A percentile compares a stretch with the other conserved stretches of the same genome.
These are phyloP conservation scores for Chlamydotis undulata DNA, from an alignment of 2,113 vertebrate species.

Conservation along the genomic window DNA sequence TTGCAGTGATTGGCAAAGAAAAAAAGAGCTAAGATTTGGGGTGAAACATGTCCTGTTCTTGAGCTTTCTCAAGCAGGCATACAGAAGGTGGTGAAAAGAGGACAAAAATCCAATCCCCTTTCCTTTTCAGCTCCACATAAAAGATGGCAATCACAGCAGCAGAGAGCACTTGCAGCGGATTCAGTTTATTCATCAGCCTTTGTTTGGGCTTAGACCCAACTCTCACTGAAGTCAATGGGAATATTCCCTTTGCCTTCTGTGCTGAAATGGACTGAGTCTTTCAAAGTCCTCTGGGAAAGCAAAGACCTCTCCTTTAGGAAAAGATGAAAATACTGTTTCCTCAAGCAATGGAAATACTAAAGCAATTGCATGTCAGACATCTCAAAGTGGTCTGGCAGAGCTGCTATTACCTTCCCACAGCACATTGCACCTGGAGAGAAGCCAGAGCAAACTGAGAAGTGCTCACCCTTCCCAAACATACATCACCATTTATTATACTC, in stretches of 20 bases:
- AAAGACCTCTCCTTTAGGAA: not conserved
- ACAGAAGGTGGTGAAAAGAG: not conserved
- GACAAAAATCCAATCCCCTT: not conserved
- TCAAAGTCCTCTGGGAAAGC: not conserved
- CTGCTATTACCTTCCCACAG: not conserved
- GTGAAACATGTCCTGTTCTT: not conserved
- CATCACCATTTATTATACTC: not conserved
- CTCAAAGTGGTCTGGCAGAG: not conserved
- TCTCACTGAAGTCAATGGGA: not conserved
- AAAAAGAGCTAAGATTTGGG: not conserved
- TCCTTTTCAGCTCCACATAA: not conserved
- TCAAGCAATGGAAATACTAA: not conserved
- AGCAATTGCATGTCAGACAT: not conserved
- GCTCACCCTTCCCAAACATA: not conserved
- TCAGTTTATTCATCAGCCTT: slow-evolving; percentile 6
- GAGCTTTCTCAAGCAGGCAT: not conserved
- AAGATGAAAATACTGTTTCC: not conserved
- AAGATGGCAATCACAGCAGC: not conserved
- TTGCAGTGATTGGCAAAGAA: not conserved
- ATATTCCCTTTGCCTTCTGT: not conserved
- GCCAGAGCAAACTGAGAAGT: not conserved
- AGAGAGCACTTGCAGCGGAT: slow-evolving; percentile 21
- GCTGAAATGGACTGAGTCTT: not conserved
- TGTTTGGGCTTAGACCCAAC: slow-evolving; percentile 2
- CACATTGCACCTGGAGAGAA: not conserved